A percentile compares a stretch with the other conserved stretches of the same genome.
phyloP scores from a whole-genome alignment of 2,888 invertebrate genomes.

The Agonopterix arenella region DNA sequence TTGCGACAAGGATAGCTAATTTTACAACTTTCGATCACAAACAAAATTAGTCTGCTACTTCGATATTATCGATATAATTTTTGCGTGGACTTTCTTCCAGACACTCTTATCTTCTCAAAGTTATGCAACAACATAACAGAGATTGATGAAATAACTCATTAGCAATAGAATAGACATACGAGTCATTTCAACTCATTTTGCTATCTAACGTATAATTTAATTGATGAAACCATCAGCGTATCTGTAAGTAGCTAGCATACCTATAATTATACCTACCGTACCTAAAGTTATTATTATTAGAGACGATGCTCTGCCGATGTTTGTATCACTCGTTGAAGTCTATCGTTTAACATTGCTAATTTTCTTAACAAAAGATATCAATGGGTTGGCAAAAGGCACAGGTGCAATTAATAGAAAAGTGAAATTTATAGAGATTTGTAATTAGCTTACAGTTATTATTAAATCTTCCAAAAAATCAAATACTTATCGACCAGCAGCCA shows the following conservation, averaged over 20 bases:
- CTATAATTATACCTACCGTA: too few relatives aligned
- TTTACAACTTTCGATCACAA: neutral
- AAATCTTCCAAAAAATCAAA: too few relatives aligned
- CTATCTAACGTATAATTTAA: conserved; percentile 1
- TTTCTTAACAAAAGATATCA: conserved; percentile 1
- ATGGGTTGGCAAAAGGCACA: neutral
- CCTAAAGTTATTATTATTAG: too few relatives aligned
- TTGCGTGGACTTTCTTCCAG: too few relatives aligned
- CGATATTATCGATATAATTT: too few relatives aligned
- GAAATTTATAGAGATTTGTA: too few relatives aligned
- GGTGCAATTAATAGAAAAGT: too few relatives aligned
- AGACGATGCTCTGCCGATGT: too few relatives aligned
- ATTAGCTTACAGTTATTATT: too few relatives aligned
- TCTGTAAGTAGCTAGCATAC: neutral
- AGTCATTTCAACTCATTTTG: neutral
- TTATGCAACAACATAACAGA: neutral
- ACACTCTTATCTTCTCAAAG: too few relatives aligned
- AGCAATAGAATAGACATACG: neutral
- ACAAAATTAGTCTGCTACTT: neutral
- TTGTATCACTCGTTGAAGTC: conserved; percentile 3
- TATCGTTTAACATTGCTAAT: neutral
- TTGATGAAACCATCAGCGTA: conserved; percentile 1
- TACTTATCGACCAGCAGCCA: too few relatives aligned
- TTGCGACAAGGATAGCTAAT: conserved; percentile 42
- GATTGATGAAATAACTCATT: neutral